These are phyloP conservation scores for Nilaparvata lugens DNA, from an alignment of 1,140 invertebrate species.

Conservation along the genomic window DNA sequence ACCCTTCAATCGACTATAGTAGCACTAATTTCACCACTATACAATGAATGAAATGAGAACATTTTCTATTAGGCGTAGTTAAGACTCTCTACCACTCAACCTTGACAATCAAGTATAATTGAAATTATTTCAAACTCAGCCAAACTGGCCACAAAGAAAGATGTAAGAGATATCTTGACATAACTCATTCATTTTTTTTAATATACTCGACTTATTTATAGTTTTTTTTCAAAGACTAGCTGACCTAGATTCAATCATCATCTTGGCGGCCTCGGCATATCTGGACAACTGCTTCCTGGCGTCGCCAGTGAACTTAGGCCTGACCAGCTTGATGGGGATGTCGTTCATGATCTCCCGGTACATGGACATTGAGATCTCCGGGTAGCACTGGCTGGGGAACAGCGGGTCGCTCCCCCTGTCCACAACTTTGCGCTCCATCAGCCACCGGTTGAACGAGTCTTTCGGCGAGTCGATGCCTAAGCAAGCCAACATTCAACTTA, in stretches of 20 bases:
- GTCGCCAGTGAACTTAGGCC: conserved; percentile 91
- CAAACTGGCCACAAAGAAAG: no score
- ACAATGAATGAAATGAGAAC: no score
- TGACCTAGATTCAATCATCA: conserved; percentile 82
- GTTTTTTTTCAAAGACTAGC: background rate
- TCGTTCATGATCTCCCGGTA: conserved; percentile 98
- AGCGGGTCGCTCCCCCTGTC: conserved; percentile 82
- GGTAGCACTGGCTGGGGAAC: conserved; percentile 81
- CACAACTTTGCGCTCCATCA: conserved; percentile 89
- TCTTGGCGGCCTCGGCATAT: conserved; percentile 94
- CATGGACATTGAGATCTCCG: conserved; percentile 90
- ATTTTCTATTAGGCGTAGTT: no score
- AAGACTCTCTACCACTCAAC: no score
- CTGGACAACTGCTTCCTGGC: conserved; percentile 90
- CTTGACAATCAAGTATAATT: no score
- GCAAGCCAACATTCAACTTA: no score
- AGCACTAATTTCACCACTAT: no score
- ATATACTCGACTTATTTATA: no score
- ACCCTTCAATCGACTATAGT: no score
- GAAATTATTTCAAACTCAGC: no score
- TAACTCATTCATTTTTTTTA: no score
- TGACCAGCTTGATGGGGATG: conserved; percentile 89
- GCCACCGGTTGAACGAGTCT: conserved; percentile 93
- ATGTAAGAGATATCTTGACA: no score
- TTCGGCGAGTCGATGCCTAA: conserved; percentile 84